A percentile compares a stretch with the other conserved stretches of the same genome.
Evolutionary conservation across 2,888 invertebrate species (phyloP).

Genomic region (Drosophila kokeensis): DNA sequence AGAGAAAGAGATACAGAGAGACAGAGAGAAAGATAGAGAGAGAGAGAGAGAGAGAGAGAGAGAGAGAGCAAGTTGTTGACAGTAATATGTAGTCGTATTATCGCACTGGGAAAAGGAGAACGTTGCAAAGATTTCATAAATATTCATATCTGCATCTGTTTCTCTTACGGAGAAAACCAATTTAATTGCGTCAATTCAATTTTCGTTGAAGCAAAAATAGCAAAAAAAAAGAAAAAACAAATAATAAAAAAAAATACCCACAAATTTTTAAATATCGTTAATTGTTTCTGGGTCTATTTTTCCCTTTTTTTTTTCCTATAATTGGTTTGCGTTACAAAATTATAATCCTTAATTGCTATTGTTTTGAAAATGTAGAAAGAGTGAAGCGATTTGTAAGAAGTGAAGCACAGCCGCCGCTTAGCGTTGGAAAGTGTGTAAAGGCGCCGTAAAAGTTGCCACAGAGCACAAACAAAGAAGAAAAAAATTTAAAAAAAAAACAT

Average conservation of each 20-base stretch:
- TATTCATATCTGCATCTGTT: conserved; percentile 18
- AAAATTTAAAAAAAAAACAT: conserved; percentile 3
- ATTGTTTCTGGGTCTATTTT: neutral
- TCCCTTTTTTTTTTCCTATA: conserved; percentile 1
- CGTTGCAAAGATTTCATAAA: conserved; percentile 21
- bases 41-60: no score
- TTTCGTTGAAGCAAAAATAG: neutral
- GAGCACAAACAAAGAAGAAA: conserved; percentile 13
- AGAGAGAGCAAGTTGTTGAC: neutral
- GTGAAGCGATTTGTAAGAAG: conserved; percentile 12
- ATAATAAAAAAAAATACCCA: neutral
- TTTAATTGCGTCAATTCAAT: conserved; percentile 26
- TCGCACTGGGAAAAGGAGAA: conserved; percentile 15
- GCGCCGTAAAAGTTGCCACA: conserved; percentile 6
- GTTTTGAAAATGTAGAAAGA: conserved; percentile 19
- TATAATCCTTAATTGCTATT: conserved; percentile 10
- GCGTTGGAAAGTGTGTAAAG: conserved; percentile 19
- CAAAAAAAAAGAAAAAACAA: no score
- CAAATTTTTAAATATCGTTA: conserved; percentile 10
- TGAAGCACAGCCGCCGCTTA: conserved; percentile 11
- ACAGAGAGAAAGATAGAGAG: neutral
- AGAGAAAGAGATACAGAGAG: neutral
- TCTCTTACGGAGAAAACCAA: conserved; percentile 7
- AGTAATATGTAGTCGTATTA: conserved; percentile 2
- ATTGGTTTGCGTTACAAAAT: conserved; percentile 17